Evolutionary conservation across 2,797 vertebrate species (phyloP).

Genomic region (Crenichthys baileyi): DNA sequence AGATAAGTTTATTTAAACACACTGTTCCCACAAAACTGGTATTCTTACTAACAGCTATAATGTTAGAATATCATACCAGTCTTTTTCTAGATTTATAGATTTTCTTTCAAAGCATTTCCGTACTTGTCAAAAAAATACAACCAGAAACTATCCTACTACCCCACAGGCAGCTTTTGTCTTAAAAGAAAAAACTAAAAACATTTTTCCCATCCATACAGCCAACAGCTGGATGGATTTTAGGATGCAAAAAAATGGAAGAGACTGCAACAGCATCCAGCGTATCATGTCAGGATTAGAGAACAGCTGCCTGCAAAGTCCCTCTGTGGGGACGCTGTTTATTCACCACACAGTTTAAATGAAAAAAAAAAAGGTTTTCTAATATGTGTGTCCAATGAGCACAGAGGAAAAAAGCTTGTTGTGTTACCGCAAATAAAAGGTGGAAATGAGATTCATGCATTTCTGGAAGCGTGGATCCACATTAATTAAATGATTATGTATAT

Average conservation of each 20-base stretch:
- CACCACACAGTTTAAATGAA: conserved; percentile 37
- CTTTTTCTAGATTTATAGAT: not conserved
- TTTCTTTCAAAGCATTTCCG: not conserved
- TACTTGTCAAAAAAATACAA: not conserved
- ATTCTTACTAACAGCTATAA: not conserved
- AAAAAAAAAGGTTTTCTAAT: conserved; percentile 17
- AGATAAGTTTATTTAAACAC: not conserved
- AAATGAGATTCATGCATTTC: conserved; percentile 26
- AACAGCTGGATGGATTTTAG: conserved; percentile 23
- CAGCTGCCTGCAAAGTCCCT: conserved; percentile 43
- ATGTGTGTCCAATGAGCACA: not conserved
- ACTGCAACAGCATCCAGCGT: conserved; percentile 16
- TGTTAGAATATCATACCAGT: not conserved
- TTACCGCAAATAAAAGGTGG: conserved; percentile 20
- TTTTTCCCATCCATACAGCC: conserved; percentile 15
- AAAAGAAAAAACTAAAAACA: not conserved
- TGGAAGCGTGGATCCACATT: not conserved
- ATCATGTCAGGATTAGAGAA: conserved; percentile 48
- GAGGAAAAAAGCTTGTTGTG: conserved; percentile 8
- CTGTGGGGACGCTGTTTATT: conserved; percentile 39
- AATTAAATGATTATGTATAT: conserved; percentile 13
- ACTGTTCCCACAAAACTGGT: not conserved
- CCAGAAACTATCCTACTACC: not conserved
- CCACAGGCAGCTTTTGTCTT: not conserved
- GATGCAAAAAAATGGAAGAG: conserved; percentile 7